A percentile compares a stretch with the other conserved stretches of the same genome.
Conservation (phyloP, 2,888 invertebrate genomes). For the Andrena flavipes region DNA sequence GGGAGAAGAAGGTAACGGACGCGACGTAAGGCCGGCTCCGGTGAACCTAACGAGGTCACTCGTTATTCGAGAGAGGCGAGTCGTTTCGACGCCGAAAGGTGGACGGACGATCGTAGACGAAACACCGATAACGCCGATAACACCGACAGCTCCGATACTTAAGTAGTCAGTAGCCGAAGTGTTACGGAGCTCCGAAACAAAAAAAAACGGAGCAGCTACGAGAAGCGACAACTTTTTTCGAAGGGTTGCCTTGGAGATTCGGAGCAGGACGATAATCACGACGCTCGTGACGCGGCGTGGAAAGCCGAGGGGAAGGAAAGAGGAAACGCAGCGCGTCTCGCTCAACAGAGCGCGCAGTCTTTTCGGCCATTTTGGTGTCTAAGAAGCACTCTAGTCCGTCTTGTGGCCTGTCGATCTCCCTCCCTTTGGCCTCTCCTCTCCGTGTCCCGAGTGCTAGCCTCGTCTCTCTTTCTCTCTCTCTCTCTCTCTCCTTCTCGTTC, state of each 20-base stretch:
- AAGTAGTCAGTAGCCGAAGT: background rate
- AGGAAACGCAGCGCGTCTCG: constrained; percentile 25
- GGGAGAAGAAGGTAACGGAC: constrained; percentile 52
- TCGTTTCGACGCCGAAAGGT: constrained; percentile 52
- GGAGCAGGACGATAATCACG: background rate
- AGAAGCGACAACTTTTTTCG: background rate
- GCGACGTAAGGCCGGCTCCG: constrained; percentile 53
- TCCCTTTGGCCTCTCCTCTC: constrained; percentile 59
- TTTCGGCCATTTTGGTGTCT: constrained; percentile 79
- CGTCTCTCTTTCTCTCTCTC: constrained; percentile 30
- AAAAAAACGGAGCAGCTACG: background rate
- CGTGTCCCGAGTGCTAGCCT: constrained; percentile 24
- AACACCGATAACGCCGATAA: constrained; percentile 70
- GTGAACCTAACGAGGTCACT: constrained; percentile 69
- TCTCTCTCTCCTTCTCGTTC: constrained; percentile 37
- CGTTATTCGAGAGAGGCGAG: constrained; percentile 60
- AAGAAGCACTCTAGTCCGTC: constrained; percentile 71
- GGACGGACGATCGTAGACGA: constrained; percentile 64
- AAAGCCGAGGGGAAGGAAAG: background rate
- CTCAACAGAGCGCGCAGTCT: constrained; percentile 59
- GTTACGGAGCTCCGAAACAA: background rate
- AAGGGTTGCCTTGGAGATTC: background rate
- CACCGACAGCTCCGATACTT: background rate
- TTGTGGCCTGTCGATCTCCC: constrained; percentile 67
- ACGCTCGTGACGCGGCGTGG: background rate